Conservation (phyloP, 2,113 vertebrate species). For the Rostratula benghalensis region DNA sequence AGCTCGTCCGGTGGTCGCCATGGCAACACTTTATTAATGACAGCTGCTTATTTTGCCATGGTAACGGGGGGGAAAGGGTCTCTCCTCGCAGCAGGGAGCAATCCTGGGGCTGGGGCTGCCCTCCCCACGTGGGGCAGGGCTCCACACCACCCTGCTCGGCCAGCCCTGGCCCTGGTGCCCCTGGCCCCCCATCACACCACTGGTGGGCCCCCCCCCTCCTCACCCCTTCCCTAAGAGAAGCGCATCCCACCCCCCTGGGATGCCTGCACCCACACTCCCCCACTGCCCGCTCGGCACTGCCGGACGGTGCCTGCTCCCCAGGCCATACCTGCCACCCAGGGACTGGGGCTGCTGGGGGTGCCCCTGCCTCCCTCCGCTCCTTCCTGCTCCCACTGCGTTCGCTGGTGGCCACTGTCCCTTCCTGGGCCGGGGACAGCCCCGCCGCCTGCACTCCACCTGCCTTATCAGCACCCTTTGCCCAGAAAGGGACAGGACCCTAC, state of each 20-base stretch:
- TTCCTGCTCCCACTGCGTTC: background rate
- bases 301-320: fast-evolving
- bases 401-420: background rate
- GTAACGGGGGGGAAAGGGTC: background rate
- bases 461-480: slow-evolving; percentile 52
- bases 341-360: background rate
- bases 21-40: background rate
- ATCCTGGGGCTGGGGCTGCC: background rate
- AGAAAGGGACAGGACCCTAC: background rate
- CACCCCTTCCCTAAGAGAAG: background rate
- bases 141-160: background rate
- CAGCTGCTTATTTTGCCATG: background rate
- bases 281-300: fast-evolving
- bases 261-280: background rate
- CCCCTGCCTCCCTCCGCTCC: background rate
- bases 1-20: background rate
- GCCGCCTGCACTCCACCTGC: background rate
- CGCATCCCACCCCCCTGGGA: fast-evolving
- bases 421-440: background rate
- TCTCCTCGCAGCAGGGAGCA: background rate
- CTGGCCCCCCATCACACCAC: fast-evolving
- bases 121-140: background rate
- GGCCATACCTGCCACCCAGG: background rate
- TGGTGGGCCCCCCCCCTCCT: no score
- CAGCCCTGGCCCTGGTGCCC: background rate